phyloP scores from a whole-genome alignment of 2,113 vertebrate species.

The Cyanoderma ruficeps region DNA sequence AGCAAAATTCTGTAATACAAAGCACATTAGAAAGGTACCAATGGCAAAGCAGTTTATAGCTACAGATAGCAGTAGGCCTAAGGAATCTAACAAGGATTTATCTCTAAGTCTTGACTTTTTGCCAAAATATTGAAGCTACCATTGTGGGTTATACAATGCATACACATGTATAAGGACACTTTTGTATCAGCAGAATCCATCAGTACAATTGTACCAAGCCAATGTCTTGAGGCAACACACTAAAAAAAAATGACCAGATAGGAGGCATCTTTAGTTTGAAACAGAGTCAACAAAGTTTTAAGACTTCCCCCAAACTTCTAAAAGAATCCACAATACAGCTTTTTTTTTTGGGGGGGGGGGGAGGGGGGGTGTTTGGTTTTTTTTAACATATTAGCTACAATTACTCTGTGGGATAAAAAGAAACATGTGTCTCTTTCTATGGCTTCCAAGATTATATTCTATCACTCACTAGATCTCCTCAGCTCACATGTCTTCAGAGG shows the following conservation, averaged over 20 bases:
- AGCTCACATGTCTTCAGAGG: neutral
- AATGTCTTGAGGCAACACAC: neutral
- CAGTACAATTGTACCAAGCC: neutral
- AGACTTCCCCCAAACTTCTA: neutral
- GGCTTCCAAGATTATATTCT: neutral
- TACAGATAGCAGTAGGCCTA: neutral
- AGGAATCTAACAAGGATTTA: neutral
- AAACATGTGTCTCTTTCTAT: neutral
- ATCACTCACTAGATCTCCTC: neutral
- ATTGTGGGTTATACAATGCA: neutral
- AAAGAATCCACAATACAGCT: neutral
- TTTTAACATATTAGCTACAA: neutral
- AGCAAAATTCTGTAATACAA: neutral
- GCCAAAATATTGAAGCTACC: neutral
- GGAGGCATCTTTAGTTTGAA: neutral
- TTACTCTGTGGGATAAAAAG: neutral
- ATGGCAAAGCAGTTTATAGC: neutral
- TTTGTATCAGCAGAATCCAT: neutral
- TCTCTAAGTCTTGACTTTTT: neutral
- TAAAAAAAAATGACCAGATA: neutral
- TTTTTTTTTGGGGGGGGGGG: no score
- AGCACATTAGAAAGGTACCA: neutral
- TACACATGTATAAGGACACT: neutral
- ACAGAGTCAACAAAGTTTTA: neutral
- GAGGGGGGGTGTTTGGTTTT: neutral